Evolutionary conservation across 2,113 vertebrate species (phyloP).

Genomic region (Ageneiosus marmoratus): DNA sequence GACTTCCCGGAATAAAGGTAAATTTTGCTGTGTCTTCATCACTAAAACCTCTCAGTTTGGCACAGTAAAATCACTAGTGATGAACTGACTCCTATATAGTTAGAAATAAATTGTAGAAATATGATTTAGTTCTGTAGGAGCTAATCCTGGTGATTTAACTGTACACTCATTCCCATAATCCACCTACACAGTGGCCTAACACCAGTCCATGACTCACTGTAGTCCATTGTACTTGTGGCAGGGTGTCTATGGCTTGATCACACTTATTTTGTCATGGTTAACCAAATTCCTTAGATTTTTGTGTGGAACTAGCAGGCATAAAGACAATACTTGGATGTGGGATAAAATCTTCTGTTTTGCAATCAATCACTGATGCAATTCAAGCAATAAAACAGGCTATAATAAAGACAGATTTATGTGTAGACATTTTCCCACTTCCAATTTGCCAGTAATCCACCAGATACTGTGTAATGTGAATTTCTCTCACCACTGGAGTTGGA

Average conservation of each 20-base stretch:
- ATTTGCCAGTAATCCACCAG: background rate
- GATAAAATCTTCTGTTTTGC: conserved; percentile 5
- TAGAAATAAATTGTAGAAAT: conserved; percentile 3
- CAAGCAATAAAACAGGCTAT: conserved; percentile 1
- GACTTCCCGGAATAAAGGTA: conserved; percentile 99
- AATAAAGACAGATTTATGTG: background rate
- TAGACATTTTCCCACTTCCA: conserved; percentile 7
- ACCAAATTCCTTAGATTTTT: background rate
- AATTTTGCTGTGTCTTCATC: conserved; percentile 72
- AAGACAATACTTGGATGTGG: conserved; percentile 1
- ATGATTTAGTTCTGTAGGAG: background rate
- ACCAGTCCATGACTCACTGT: conserved; percentile 10
- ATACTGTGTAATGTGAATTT: background rate
- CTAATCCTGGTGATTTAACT: conserved; percentile 26
- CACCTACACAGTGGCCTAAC: conserved; percentile 15
- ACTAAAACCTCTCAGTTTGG: conserved; percentile 26
- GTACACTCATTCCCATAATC: conserved; percentile 20
- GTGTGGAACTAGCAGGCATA: conserved; percentile 6
- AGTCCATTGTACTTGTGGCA: conserved; percentile 17
- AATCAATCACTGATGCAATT: background rate
- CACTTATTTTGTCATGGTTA: conserved; percentile 4
- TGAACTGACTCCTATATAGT: background rate
- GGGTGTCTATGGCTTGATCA: conserved; percentile 27
- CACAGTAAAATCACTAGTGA: conserved; percentile 12
- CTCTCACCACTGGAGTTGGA: background rate